Evolutionary conservation across 53 echinoderm and acorn worm genomes (phyloP).

Genomic region (Hippasteria phrygiana): DNA sequence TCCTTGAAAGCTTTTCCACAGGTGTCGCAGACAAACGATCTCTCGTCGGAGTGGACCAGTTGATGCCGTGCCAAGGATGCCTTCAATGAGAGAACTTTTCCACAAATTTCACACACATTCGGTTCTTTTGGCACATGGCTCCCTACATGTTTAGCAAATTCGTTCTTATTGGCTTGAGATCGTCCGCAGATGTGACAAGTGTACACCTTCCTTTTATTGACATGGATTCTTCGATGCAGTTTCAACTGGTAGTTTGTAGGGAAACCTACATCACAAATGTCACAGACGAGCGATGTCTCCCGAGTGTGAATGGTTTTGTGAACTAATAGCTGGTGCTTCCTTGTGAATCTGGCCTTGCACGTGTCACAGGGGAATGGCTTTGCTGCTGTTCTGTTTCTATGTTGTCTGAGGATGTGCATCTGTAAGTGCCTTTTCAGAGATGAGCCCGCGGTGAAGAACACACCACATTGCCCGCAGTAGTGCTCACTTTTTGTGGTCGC

Average conservation of each 20-base stretch:
- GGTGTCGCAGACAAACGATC: not conserved
- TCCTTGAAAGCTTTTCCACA: slow-evolving; percentile 15
- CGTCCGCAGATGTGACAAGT: slow-evolving; percentile 4
- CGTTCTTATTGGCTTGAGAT: not conserved
- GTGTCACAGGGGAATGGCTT: not conserved
- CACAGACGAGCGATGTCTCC: not conserved
- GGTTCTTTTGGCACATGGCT: not conserved
- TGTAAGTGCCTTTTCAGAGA: too few species aligned
- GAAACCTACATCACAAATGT: slow-evolving; percentile 2
- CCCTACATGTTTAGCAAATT: not conserved
- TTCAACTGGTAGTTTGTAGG: not conserved
- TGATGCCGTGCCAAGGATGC: not conserved
- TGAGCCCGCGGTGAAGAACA: too few species aligned
- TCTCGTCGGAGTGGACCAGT: not conserved
- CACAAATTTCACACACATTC: not conserved
- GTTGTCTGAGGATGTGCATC: too few species aligned
- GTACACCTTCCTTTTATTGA: not conserved
- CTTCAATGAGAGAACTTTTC: not conserved
- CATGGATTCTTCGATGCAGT: slow-evolving; percentile 11
- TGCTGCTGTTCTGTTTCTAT: too few species aligned
- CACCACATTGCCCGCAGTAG: too few species aligned
- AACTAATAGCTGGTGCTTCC: too few species aligned
- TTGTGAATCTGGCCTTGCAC: not conserved
- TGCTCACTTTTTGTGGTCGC: too few species aligned
- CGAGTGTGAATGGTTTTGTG: not conserved